Percentiles rank a stretch among this genome's conserved stretches.
Conservation (phyloP, 2,797 vertebrate species). For the Eulemur albifrons region DNA sequence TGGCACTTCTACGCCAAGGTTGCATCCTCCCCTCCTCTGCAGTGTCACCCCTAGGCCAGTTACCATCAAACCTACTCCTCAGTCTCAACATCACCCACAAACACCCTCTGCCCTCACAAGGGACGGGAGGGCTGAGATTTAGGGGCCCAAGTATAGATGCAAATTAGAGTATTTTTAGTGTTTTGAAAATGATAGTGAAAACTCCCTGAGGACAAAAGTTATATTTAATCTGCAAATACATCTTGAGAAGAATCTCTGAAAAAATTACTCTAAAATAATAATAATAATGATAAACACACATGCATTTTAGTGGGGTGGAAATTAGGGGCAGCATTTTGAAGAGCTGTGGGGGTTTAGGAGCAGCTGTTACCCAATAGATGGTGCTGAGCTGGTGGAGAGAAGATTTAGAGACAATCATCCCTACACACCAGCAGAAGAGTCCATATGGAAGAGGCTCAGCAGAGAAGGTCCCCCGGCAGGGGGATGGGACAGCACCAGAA, state of each 20-base stretch:
- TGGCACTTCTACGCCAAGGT: neutral
- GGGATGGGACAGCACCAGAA: neutral
- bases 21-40: neutral
- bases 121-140: neutral
- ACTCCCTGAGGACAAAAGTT: neutral
- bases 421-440: neutral
- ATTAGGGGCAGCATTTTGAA: neutral
- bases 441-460: neutral
- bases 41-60: neutral
- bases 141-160: neutral
- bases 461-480: neutral
- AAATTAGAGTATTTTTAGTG: conserved; percentile 3
- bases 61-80: neutral
- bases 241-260: neutral
- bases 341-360: neutral
- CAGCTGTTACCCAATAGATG: neutral
- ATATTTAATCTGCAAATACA: neutral
- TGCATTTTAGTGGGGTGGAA: neutral
- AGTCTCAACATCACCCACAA: neutral
- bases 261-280: neutral
- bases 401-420: neutral
- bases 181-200: neutral
- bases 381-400: neutral
- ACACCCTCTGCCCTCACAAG: neutral
- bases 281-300: neutral